These are phyloP conservation scores for Danionella cerebrum DNA, from an alignment of 2,113 vertebrate genomes.

Conservation along the genomic window DNA sequence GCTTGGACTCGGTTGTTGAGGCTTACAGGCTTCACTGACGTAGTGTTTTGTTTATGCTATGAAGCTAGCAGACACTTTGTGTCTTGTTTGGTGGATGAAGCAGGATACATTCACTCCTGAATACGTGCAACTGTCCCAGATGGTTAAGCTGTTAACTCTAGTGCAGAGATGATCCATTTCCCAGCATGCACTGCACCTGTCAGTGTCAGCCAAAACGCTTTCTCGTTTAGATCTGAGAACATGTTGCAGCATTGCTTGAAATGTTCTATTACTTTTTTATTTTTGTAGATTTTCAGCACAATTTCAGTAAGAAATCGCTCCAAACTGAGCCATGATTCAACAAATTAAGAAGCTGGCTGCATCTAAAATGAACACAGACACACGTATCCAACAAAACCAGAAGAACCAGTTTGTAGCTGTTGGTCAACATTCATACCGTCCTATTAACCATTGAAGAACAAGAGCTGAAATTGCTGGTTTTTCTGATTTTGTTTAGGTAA, in stretches of 20 bases:
- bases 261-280: too few species aligned
- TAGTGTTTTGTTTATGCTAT: neutral
- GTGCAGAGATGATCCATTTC: slow-evolving; percentile 24
- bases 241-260: too few species aligned
- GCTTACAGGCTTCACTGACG: neutral
- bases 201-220: neutral
- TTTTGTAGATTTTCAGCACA: too few species aligned
- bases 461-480: too few species aligned
- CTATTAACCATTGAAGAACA: too few species aligned
- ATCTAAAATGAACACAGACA: neutral
- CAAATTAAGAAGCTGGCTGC: neutral
- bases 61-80: neutral
- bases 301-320: too few species aligned
- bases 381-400: neutral
- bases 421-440: too few species aligned
- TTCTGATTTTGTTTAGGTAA: too few species aligned
- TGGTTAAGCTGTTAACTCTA: slow-evolving; percentile 26
- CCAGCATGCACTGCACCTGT: slow-evolving; percentile 12
- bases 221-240: neutral
- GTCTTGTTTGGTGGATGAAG: slow-evolving; percentile 4
- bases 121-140: slow-evolving; percentile 5
- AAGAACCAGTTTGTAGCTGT: neutral
- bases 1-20: neutral
- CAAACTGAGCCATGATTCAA: neutral
- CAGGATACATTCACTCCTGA: neutral